These are phyloP conservation scores for Ptychochromis oligacanthus DNA, from an alignment of 2,113 vertebrate species.

Conservation along the genomic window DNA sequence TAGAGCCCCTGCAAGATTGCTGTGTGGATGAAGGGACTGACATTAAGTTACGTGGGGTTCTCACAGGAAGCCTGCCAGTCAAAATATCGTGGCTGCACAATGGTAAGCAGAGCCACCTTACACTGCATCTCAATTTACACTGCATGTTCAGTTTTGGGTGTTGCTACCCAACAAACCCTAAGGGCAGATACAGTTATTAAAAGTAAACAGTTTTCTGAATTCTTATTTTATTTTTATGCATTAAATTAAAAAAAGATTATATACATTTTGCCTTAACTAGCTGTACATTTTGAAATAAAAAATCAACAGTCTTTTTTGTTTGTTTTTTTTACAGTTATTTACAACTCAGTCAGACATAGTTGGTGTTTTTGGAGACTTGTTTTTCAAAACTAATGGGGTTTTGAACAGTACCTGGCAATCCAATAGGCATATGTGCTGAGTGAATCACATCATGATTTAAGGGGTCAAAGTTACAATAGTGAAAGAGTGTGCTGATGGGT, in stretches of 20 bases:
- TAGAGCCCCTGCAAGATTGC: conserved; percentile 68
- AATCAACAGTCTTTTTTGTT: too few species aligned
- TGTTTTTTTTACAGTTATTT: background rate
- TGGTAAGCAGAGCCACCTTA: conserved; percentile 63
- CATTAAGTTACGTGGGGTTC: conserved; percentile 62
- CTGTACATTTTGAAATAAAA: background rate
- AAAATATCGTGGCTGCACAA: conserved; percentile 78
- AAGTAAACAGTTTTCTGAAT: background rate
- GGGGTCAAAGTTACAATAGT: background rate
- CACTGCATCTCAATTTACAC: background rate
- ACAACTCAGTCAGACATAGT: background rate
- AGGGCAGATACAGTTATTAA: background rate
- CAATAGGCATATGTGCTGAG: background rate
- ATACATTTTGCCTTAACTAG: background rate
- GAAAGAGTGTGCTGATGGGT: background rate
- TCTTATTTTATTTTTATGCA: background rate
- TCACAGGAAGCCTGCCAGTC: conserved; percentile 72
- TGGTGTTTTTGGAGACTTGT: background rate
- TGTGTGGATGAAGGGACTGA: conserved; percentile 72
- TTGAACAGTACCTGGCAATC: background rate
- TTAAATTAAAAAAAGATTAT: background rate
- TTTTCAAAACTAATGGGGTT: background rate
- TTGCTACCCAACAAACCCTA: background rate
- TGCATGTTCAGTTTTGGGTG: background rate
- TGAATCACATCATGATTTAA: background rate